These are phyloP conservation scores for Slavum lentiscoides DNA, from an alignment of 2,888 invertebrate genomes.

Conservation along the genomic window DNA sequence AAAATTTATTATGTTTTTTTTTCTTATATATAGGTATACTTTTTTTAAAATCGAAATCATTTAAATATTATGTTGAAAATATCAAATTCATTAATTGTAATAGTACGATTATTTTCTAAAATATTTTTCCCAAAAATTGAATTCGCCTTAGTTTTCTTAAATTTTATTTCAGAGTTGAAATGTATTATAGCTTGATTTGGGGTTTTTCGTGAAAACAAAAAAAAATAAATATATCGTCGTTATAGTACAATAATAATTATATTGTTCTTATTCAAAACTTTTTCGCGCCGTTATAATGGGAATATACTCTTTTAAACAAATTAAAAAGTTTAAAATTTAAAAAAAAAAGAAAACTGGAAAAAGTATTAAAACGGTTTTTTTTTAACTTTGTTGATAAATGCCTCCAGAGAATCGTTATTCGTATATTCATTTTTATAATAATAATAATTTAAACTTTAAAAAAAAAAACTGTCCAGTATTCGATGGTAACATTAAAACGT, in stretches of 20 bases:
- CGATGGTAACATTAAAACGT: too few relatives aligned
- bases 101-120: too few relatives aligned
- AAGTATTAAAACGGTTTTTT: neutral
- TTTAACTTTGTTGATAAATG: constrained; percentile 2
- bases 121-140: too few relatives aligned
- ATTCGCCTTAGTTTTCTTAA: neutral
- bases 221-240: neutral
- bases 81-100: too few relatives aligned
- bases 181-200: neutral
- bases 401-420: neutral
- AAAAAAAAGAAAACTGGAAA: neutral
- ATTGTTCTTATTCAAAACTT: neutral
- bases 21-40: too few relatives aligned
- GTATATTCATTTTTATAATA: neutral
- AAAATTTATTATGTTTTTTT: too few relatives aligned
- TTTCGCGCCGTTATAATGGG: neutral
- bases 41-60: too few relatives aligned
- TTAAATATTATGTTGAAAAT: too few relatives aligned
- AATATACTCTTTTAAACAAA: neutral
- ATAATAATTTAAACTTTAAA: too few relatives aligned
- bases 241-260: neutral
- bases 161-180: too few relatives aligned
- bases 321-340: constrained; percentile 2
- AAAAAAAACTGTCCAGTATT: too few relatives aligned
- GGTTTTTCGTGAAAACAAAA: neutral